Conservation (phyloP, 53 echinoderm and acorn worm genomes). For the Hippasteria phrygiana region DNA sequence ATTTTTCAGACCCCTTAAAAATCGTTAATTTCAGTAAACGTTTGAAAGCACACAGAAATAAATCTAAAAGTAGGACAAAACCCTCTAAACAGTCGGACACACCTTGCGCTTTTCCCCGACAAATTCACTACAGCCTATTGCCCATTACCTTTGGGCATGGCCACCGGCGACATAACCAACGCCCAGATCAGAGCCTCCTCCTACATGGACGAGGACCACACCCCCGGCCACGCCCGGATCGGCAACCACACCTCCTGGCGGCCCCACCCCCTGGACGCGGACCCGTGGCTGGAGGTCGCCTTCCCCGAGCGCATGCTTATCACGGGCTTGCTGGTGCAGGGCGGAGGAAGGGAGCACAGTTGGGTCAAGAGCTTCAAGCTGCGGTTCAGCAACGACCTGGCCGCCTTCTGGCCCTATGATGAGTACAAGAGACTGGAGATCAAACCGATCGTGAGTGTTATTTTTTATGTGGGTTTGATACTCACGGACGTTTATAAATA, state of each 20-base stretch:
- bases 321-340: conserved; percentile 84
- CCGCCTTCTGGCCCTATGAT: conserved; percentile 25
- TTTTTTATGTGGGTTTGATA: neutral
- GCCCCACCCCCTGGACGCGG: conserved; percentile 48
- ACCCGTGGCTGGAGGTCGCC: conserved; percentile 71
- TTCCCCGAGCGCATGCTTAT: conserved; percentile 86
- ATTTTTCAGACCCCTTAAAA: too few species aligned
- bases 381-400: conserved; percentile 63
- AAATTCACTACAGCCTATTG: conserved; percentile 73
- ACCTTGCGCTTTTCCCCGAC: neutral
- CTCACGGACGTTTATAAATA: neutral
- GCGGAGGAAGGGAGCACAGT: conserved; percentile 68
- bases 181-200: conserved; percentile 77
- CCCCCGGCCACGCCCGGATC: conserved; percentile 75
- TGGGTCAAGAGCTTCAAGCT: conserved; percentile 81
- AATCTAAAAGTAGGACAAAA: too few species aligned
- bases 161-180: conserved; percentile 71
- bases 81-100: too few species aligned
- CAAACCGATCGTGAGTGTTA: conserved; percentile 61
- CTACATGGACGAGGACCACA: conserved; percentile 73
- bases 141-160: conserved; percentile 90
- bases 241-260: conserved; percentile 78
- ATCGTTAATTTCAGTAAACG: too few species aligned
- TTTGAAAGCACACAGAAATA: too few species aligned
- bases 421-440: conserved; percentile 50